These are phyloP conservation scores for Neodiprion virginianus DNA, from an alignment of 1,140 invertebrate species.

Conservation along the genomic window DNA sequence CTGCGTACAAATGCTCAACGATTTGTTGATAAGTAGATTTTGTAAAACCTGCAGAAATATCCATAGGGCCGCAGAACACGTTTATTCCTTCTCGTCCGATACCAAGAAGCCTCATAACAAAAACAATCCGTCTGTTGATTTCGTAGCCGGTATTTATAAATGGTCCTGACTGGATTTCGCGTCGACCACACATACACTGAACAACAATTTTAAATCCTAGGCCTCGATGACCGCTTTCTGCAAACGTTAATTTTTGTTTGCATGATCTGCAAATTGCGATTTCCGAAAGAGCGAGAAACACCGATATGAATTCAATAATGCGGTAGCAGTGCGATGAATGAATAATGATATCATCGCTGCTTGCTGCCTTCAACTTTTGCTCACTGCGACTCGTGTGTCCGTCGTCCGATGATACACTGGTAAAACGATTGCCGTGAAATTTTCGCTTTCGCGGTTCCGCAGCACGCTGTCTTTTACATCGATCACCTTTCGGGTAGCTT, in stretches of 20 bases:
- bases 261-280: conserved; percentile 27
- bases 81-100: conserved; percentile 30
- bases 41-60: conserved; percentile 16
- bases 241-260: conserved; percentile 24
- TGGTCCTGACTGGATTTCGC: conserved; percentile 26
- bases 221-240: conserved; percentile 27
- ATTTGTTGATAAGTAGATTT: conserved; percentile 17
- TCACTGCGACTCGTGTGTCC: conserved; percentile 18
- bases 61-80: conserved; percentile 29
- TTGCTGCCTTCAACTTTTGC: conserved; percentile 23
- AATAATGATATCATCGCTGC: conserved; percentile 21
- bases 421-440: conserved; percentile 22
- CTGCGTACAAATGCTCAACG: conserved; percentile 12
- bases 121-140: conserved; percentile 32
- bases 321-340: conserved; percentile 26
- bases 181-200: conserved; percentile 24
- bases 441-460: conserved; percentile 14
- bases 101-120: conserved; percentile 31
- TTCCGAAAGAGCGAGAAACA: conserved; percentile 25
- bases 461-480: conserved; percentile 7
- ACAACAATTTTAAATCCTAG: conserved; percentile 30
- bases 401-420: conserved; percentile 17
- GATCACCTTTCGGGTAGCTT: conserved; percentile 18
- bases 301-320: conserved; percentile 29
- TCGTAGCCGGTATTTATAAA: conserved; percentile 28